Conservation (phyloP, 2,888 invertebrate species). For the Epinotia nisella region DNA sequence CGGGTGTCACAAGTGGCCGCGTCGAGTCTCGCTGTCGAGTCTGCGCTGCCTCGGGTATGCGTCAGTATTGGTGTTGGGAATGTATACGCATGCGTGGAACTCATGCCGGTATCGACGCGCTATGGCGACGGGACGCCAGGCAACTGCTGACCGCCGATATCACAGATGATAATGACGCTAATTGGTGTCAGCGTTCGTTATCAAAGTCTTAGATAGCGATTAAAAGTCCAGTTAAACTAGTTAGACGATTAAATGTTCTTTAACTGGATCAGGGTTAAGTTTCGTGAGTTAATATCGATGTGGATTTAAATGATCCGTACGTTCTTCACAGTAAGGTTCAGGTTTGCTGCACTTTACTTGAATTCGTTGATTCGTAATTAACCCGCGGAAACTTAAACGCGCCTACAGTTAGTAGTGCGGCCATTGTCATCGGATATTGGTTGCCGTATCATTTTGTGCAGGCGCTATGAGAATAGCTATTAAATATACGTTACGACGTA, state of each 20-base stretch:
- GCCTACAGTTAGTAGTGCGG: conserved; percentile 11
- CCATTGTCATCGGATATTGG: neutral
- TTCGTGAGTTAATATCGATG: neutral
- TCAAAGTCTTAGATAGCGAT: conserved; percentile 36
- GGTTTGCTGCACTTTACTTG: conserved; percentile 3
- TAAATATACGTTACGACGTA: too few species aligned
- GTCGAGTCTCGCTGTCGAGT: conserved; percentile 41
- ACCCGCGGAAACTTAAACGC: conserved; percentile 14
- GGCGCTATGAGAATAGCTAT: conserved; percentile 17
- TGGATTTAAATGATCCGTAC: conserved; percentile 13
- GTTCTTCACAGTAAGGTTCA: conserved; percentile 3
- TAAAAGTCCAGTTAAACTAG: conserved; percentile 25
- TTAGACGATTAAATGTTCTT: neutral
- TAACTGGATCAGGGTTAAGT: conserved; percentile 39
- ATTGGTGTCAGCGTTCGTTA: conserved; percentile 33
- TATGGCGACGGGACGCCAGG: conserved; percentile 67
- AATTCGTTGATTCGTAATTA: neutral
- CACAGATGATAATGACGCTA: conserved; percentile 27
- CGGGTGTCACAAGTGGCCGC: conserved; percentile 70
- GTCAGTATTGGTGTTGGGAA: conserved; percentile 55
- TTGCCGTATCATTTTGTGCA: conserved; percentile 17
- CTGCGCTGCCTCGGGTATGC: conserved; percentile 49
- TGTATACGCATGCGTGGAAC: conserved; percentile 69
- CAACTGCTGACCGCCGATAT: conserved; percentile 32
- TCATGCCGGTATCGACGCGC: conserved; percentile 63